A percentile compares a stretch with the other conserved stretches of the same genome.
These are phyloP conservation scores for Pipistrellus pipistrellus DNA, from an alignment of 2,797 vertebrate species.

Conservation along the genomic window DNA sequence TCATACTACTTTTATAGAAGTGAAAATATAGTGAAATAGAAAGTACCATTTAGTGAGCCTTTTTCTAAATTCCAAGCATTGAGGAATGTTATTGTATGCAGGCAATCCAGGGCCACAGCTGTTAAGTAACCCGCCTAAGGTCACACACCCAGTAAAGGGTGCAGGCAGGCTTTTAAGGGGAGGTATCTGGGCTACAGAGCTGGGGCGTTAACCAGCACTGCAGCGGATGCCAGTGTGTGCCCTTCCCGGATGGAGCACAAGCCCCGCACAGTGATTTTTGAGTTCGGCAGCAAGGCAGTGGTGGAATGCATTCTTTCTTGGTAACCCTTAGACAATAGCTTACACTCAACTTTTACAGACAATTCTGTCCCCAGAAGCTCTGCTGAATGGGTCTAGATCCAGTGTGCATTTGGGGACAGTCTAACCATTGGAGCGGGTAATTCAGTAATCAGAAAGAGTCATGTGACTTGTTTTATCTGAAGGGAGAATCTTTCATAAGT, in stretches of 20 bases:
- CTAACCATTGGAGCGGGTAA: neutral
- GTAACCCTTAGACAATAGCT: neutral
- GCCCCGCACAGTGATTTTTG: neutral
- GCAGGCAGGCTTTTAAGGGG: neutral
- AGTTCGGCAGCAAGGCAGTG: neutral
- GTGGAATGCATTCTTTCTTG: neutral
- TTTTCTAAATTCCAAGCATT: neutral
- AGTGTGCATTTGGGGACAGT: neutral
- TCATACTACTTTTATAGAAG: neutral
- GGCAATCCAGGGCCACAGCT: neutral
- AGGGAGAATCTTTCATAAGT: neutral
- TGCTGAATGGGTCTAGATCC: neutral
- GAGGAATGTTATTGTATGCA: neutral
- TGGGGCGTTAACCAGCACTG: neutral
- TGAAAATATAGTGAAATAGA: slow-evolving; percentile 15
- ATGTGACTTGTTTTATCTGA: neutral
- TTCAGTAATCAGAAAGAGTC: neutral
- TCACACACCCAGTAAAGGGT: neutral
- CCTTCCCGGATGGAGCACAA: neutral
- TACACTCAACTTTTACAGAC: neutral
- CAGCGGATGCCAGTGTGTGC: neutral
- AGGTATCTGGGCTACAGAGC: neutral
- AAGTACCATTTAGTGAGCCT: neutral
- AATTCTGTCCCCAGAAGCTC: neutral
- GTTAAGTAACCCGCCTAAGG: neutral